Base-by-base conservation (phyloP, 2,113 vertebrate species). In the Hystrix brachyura region DNA sequence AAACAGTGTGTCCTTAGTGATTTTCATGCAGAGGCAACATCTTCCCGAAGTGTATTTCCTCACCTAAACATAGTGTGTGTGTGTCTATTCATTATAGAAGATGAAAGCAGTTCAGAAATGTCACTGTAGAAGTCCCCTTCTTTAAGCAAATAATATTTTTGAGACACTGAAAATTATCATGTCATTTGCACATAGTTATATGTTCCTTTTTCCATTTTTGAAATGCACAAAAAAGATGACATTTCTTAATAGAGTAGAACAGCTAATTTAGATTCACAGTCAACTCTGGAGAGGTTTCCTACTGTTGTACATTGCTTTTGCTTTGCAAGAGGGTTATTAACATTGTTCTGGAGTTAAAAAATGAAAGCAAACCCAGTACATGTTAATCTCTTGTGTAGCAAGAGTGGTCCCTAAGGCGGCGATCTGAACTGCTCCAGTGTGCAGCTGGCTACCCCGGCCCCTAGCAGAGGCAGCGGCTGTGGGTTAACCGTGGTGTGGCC, bases 141-240 rank as follows among this genome's bases (percentile, higher is more conserved):
- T 87, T 94, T 89, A 74, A 91, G 86, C 67, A 93, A 90, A 69
- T 78, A 72, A 29, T 93, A 80, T 82, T 91, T 81, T 89, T 3
- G 72, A 93, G 94, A 92, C 86, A 27, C 21, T 90, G 84, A 83
- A 92, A 86, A 92, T 87, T 95, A 76, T 87, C 53, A 23, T 94
- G 46, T 85, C 27, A 65, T 87, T 95, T 96, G 59, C 60, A 69
- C 43, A 59, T 84, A 27, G 59, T 89, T 71, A 17, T 51, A 43
- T 57, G 19, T 94, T 74, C 29, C 38, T 93, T 89, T 93, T 94
- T 93, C 43, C 27, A 21, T 69, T 90, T 94, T 78, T 67, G 15
- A 87, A 96, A 95, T 80, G n/a, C 13, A 18, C 64, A 57, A 34
- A 46, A 82, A 53, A 87, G 76, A 29, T 90, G 29, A 90, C 90